Evolutionary conservation across 1,140 invertebrate species (phyloP), one percentile per base, ranked within the genome.

Genomic region (Euschistus heros): DNA sequence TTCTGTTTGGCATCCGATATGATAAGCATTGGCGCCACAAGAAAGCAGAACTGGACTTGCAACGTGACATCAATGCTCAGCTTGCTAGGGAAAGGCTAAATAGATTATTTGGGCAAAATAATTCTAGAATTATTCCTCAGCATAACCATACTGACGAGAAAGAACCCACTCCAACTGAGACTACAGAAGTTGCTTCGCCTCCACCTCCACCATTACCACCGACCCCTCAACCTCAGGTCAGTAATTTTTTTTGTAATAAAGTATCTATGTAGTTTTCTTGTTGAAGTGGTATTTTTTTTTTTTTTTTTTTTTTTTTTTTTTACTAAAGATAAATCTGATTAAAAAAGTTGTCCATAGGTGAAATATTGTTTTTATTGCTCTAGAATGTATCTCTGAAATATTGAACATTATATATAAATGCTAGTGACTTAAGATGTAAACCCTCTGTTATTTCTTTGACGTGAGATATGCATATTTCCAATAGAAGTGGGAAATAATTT

Each of bases 1-100:
- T 87, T 55, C 72, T 84, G 30, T 82, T 82, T 70, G 81, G 80
- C 26, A 82, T 82, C 69, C 76, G 80, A 2, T 82, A 82, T 66
- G 80, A 82, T 71, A 82, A 82, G 70, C 80, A 80, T 70, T 82
- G 80, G 81, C 75, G 80, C 67, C 75, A 76, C 52, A 79, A 77
- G 67, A 77, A 79, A 54, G 74, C 74, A 65, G 78, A 81, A 66
- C 57, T 79, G 74, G 63, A 73, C 75, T 37, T 74, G 73, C 10
- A 74, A 74, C 15, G 57, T 52, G 66, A 15, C 18, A 27, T 62
- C 1, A 64, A 63, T 46, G 60, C 37, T 65, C 69, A 65, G 59
- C 55, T 64, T 18, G 20, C 76, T 26, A 57, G 18, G 50, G 66
- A 67, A 14, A 1, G 63, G 15, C 24, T 67, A n/a, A 67, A 61